Percentiles rank a stretch among this genome's conserved stretches.
These are phyloP conservation scores for Mus musculus DNA, from an alignment of 2,113 vertebrate species.

Conservation along the genomic window GRCm39 chr7:75964001-75964500, in stretches of 20 bases:
- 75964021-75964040: constrained; percentile 34
- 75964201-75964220: constrained; percentile 41
- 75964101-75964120: background rate
- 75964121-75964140: background rate
- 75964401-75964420: background rate
- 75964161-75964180: background rate
- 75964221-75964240: background rate
- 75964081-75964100: background rate
- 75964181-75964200: constrained; percentile 16
- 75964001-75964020: constrained; percentile 72
- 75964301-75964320: background rate
- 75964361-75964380: background rate
- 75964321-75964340: background rate
- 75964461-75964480: background rate
- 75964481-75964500: background rate
- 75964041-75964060: constrained; percentile 53
- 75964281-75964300: background rate
- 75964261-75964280: background rate
- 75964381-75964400: background rate
- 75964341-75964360: background rate
- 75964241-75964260: background rate
- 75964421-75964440: background rate
- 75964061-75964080: constrained; percentile 39
- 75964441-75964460: background rate
- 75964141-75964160: background rate